These are phyloP conservation scores for Drosophila ambigua DNA, from an alignment of 1,140 invertebrate genomes.

Conservation along the genomic window DNA sequence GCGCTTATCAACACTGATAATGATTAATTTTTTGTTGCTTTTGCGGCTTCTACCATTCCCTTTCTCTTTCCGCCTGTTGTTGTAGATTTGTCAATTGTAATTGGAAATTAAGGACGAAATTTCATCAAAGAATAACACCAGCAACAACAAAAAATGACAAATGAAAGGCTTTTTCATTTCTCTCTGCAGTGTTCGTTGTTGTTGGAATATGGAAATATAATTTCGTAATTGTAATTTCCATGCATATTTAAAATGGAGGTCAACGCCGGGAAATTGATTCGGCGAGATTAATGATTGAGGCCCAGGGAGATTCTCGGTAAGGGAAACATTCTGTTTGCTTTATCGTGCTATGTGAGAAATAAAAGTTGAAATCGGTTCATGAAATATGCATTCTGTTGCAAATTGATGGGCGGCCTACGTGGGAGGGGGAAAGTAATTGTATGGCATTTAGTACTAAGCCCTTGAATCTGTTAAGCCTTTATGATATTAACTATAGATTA, in stretches of 20 bases:
- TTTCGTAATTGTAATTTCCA: constrained; percentile 57
- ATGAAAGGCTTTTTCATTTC: constrained; percentile 45
- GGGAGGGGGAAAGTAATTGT: neutral
- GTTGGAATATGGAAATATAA: constrained; percentile 43
- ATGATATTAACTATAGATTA: too few relatives aligned
- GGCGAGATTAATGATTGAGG: constrained; percentile 54
- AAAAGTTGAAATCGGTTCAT: constrained; percentile 44
- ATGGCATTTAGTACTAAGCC: too few relatives aligned
- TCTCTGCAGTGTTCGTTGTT: constrained; percentile 2
- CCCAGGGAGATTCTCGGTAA: neutral
- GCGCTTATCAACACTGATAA: constrained; percentile 75
- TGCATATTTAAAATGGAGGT: constrained; percentile 62
- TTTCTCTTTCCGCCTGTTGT: constrained; percentile 1
- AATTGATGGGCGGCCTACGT: constrained; percentile 30
- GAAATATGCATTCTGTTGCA: constrained; percentile 50
- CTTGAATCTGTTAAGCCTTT: too few relatives aligned
- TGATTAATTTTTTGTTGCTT: constrained; percentile 66
- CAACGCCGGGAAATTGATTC: constrained; percentile 48
- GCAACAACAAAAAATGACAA: constrained; percentile 47
- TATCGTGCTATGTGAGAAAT: constrained; percentile 34
- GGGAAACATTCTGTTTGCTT: constrained; percentile 35
- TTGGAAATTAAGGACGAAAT: constrained; percentile 36
- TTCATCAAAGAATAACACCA: constrained; percentile 24
- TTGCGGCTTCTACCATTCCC: constrained; percentile 13
- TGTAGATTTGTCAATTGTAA: constrained; percentile 49